Evolutionary conservation across 2,888 invertebrate species (phyloP).

Genomic region (Neelides folsomi): DNA sequence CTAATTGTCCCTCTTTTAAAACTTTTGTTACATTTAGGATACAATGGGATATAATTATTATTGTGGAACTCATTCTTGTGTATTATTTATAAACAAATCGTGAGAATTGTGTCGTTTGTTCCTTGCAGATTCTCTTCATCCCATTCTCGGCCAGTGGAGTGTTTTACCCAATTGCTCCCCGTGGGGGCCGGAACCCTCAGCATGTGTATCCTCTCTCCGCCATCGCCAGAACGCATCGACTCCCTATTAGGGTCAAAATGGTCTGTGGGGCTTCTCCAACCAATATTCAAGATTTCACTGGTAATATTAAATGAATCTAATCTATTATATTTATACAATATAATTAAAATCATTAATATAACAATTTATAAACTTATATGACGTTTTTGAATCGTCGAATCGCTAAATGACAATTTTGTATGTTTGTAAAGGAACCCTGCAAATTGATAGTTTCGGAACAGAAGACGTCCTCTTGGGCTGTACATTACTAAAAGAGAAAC

Average conservation of each 20-base stretch:
- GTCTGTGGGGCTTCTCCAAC: constrained; percentile 38
- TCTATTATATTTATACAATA: too few relatives aligned
- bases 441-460: constrained; percentile 49
- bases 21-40: too few relatives aligned
- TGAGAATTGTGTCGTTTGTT: constrained; percentile 2
- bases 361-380: too few relatives aligned
- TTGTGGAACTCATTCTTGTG: not conserved
- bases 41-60: not conserved
- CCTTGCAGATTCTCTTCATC: constrained; percentile 53
- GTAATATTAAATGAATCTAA: constrained; percentile 38
- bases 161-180: constrained; percentile 49
- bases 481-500: constrained; percentile 42
- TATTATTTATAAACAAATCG: not conserved
- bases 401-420: too few relatives aligned
- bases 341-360: too few relatives aligned
- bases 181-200: constrained; percentile 38
- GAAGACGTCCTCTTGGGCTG: constrained; percentile 54
- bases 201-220: constrained; percentile 43
- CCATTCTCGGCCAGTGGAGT: constrained; percentile 62
- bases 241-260: constrained; percentile 49
- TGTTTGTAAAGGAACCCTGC: constrained; percentile 40
- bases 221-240: constrained; percentile 47
- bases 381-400: too few relatives aligned
- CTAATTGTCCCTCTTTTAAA: too few relatives aligned
- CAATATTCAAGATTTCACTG: constrained; percentile 46